phyloP scores from a whole-genome alignment of 2,888 invertebrate genomes.

The Cordilura impudica region DNA sequence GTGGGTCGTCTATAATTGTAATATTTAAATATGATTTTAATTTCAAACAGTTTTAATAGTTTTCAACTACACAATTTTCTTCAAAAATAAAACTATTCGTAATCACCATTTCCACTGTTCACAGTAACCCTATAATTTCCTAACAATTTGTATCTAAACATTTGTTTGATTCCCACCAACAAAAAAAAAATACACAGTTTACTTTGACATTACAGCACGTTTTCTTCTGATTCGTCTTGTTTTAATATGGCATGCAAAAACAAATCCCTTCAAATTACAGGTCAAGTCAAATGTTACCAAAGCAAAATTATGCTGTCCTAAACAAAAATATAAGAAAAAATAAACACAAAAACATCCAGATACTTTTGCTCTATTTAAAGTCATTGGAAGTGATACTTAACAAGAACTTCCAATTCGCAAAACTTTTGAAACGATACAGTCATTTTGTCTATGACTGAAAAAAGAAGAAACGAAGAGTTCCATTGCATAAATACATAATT shows the following conservation, averaged over 20 bases:
- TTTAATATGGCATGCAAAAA: slow-evolving; percentile 3
- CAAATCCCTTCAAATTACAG: slow-evolving; percentile 57
- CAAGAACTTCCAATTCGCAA: background rate
- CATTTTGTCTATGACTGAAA: slow-evolving; percentile 3
- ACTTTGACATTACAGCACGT: slow-evolving; percentile 57
- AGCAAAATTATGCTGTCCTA: slow-evolving; percentile 52
- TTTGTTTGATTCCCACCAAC: slow-evolving; percentile 58
- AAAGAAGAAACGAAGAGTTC: background rate
- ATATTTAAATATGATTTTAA: no score
- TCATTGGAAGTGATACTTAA: slow-evolving; percentile 39
- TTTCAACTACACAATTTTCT: no score
- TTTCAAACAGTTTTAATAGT: no score
- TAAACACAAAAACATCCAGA: background rate
- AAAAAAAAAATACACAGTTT: slow-evolving; percentile 6
- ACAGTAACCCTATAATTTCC: background rate
- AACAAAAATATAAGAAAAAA: slow-evolving; percentile 5
- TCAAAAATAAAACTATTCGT: no score
- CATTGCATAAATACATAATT: slow-evolving; percentile 57
- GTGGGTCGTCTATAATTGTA: background rate
- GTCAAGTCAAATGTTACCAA: slow-evolving; percentile 58
- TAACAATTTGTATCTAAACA: slow-evolving; percentile 23
- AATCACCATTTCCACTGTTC: background rate
- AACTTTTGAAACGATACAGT: slow-evolving; percentile 2
- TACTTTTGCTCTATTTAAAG: slow-evolving; percentile 41
- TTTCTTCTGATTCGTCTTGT: slow-evolving; percentile 21